These are phyloP conservation scores for Synaphobranchus kaupii DNA, from an alignment of 2,797 vertebrate genomes.

Conservation along the genomic window DNA sequence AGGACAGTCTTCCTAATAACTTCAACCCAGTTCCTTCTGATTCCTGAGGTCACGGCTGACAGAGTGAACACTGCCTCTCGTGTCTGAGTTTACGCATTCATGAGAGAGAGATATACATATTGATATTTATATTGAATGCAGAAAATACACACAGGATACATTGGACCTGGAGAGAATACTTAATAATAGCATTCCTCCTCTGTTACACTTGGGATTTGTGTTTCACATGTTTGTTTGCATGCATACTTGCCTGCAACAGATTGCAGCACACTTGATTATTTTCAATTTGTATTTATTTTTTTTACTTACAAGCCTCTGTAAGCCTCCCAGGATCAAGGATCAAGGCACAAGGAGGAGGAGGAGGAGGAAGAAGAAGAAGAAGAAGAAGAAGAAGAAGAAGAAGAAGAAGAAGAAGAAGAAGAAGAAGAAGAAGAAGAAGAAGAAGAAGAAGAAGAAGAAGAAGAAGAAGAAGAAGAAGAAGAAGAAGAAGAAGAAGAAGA, in stretches of 20 bases:
- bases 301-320: neutral
- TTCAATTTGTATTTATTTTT: neutral
- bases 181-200: neutral
- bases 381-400: neutral
- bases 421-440: constrained; percentile 14
- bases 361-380: constrained; percentile 10
- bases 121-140: neutral
- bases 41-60: constrained; percentile 91
- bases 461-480: neutral
- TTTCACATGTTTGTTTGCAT: neutral
- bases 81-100: constrained; percentile 72
- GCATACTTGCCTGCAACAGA: neutral
- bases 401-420: neutral
- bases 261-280: neutral
- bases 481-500: too few relatives aligned
- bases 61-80: constrained; percentile 84
- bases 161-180: neutral
- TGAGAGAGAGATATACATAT: constrained; percentile 40
- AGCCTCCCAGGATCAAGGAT: neutral
- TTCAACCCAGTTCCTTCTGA: constrained; percentile 93
- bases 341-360: neutral
- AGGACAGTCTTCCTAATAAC: constrained; percentile 85
- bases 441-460: neutral
- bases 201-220: neutral
- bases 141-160: neutral